Evolutionary conservation across 2,113 vertebrate species (phyloP).

Genomic region (Mungos mungo): DNA sequence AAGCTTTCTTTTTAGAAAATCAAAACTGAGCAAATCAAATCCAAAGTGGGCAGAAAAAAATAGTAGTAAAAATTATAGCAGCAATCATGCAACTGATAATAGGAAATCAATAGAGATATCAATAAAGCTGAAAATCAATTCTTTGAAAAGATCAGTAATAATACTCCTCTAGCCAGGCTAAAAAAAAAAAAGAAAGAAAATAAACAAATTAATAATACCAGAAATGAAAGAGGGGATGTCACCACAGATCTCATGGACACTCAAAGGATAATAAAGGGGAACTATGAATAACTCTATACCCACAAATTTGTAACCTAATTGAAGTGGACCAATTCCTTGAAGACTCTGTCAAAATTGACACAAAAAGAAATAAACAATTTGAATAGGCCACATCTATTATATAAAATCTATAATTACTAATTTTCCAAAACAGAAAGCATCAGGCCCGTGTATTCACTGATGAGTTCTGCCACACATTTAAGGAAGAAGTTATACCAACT

Average conservation of each 20-base stretch:
- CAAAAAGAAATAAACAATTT: neutral
- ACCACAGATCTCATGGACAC: neutral
- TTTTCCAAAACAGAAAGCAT: neutral
- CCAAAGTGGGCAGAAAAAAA: neutral
- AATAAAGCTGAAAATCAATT: neutral
- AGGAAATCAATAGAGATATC: neutral
- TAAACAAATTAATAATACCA: neutral
- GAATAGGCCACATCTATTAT: neutral
- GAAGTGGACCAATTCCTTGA: neutral
- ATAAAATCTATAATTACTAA: neutral
- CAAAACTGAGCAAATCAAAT: neutral
- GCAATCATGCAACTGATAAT: neutral
- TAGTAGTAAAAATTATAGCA: neutral
- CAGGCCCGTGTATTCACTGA: no score
- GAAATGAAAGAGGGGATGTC: neutral
- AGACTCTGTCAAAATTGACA: neutral
- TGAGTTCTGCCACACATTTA: neutral
- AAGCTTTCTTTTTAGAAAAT: neutral
- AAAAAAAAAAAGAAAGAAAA: neutral
- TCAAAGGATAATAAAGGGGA: neutral
- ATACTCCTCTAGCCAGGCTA: no score
- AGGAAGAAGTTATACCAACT: neutral
- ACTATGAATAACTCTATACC: neutral
- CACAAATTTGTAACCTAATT: neutral
- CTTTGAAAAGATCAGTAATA: neutral